Percentiles rank a stretch among this genome's conserved stretches.
Evolutionary conservation across 2,113 vertebrate genomes (phyloP).

Genomic region (Anolis sagrei): DNA sequence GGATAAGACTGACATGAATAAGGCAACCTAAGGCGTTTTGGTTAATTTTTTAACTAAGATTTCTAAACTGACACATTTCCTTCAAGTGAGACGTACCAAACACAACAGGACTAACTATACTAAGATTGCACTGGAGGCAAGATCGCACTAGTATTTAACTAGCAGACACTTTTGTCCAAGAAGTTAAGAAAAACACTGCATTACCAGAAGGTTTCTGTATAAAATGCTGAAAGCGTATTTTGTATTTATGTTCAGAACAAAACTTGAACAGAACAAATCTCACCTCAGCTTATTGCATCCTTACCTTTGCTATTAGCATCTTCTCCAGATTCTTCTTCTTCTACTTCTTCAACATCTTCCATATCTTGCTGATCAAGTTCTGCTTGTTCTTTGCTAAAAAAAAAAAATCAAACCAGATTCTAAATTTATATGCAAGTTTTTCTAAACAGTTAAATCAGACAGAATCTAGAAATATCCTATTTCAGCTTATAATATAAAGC

Average conservation of each 20-base stretch:
- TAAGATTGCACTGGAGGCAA: too few relatives aligned
- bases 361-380: conserved; percentile 97
- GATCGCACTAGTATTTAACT: too few relatives aligned
- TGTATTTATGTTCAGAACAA: background rate
- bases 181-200: too few relatives aligned
- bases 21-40: too few relatives aligned
- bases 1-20: too few relatives aligned
- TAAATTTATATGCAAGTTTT: background rate
- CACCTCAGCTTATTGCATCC: background rate
- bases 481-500: background rate
- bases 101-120: too few relatives aligned
- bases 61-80: too few relatives aligned
- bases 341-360: conserved; percentile 98
- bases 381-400: conserved; percentile 92
- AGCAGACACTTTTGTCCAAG: too few relatives aligned
- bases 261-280: conserved; percentile 12
- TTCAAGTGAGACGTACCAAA: too few relatives aligned
- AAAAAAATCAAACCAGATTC: conserved; percentile 41
- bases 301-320: conserved; percentile 96
- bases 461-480: background rate
- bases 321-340: conserved; percentile 94
- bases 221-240: conserved; percentile 7
- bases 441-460: background rate
- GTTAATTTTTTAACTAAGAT: too few relatives aligned
- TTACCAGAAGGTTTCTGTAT: conserved; percentile 22